Base-by-base conservation (phyloP, 2,113 vertebrate species). In the Lophochroa leadbeateri region DNA sequence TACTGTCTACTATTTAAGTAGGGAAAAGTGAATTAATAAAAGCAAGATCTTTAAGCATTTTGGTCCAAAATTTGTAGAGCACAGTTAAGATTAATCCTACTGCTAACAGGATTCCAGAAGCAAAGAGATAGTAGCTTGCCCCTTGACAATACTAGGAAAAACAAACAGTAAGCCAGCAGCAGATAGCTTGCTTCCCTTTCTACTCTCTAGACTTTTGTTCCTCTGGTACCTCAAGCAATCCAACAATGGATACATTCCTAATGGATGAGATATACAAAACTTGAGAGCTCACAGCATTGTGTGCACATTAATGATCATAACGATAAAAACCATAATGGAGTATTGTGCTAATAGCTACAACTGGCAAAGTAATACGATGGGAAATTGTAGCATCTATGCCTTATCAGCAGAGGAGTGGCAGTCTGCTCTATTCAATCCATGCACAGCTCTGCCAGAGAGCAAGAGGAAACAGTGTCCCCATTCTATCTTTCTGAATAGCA, bases 401-500 rank as follows among this genome's bases (percentile, higher is more conserved):
- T 90, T 76, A 96, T 88, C 91, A 77, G 91, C 58, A 82, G 53
- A 82, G 50, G 67, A 95, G 46, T 17, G 9, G 58, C 87, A 85
- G 68, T 14, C 53, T 35, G 53, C 58, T 90, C 67, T 76, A 76
- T 72, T 91, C 61, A 82, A 39, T 33, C 20, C 85, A 69, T 29
- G 49, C 53, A 78, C 37, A 80, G 68, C 67, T 90, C 90, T 82
- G 91, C 76, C 88, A 75, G 69, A 77, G 41, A 83, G 68, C 78
- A 93, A 78, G 69, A 58, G 72, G 24, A 90, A 94, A 92, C 79
- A 69, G 64, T 79, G 67, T 82, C 58, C 46, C 47, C 70, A 91
- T 95, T 91, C 78, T 95, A 41, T 61, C 81, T 70, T 61, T 86
- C 69, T 82, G 63, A 96, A 93, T 74, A 88, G 76, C 64, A 86